A percentile compares a stretch with the other conserved stretches of the same genome.
These are phyloP conservation scores for Calyptommatus sinebrachiatus DNA, from an alignment of 2,113 vertebrate species.

Conservation along the genomic window DNA sequence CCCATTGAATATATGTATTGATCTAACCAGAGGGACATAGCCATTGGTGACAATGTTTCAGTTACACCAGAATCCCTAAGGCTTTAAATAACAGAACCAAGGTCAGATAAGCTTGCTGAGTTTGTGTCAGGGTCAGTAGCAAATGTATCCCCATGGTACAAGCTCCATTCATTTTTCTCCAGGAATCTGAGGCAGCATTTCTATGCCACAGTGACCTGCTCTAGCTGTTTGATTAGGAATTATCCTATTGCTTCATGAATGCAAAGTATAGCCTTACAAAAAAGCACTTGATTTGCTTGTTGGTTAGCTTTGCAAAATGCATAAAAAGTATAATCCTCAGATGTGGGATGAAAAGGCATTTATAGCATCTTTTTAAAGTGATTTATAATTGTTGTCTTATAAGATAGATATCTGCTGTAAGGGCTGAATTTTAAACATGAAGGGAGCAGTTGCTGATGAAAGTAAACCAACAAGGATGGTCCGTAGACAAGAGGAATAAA, in stretches of 20 bases:
- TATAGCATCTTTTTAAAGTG: not conserved
- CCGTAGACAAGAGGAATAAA: constrained; percentile 5
- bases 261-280: not conserved
- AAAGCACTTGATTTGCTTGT: not conserved
- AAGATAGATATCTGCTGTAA: not conserved
- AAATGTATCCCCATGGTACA: constrained; percentile 42
- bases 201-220: not conserved
- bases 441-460: not conserved
- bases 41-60: constrained; percentile 30
- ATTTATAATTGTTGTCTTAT: not conserved
- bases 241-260: not conserved
- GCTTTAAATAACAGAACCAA: constrained; percentile 31
- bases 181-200: constrained; percentile 5
- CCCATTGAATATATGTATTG: constrained; percentile 42
- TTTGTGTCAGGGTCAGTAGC: constrained; percentile 55
- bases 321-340: not conserved
- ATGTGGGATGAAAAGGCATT: not conserved
- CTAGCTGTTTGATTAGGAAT: not conserved
- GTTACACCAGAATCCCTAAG: constrained; percentile 29
- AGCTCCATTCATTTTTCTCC: constrained; percentile 31
- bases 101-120: constrained; percentile 53
- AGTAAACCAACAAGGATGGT: not conserved
- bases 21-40: constrained; percentile 50
- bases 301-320: not conserved
- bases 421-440: not conserved